Conservation (phyloP, 2,113 vertebrate genomes). For the Barbus barbus region DNA sequence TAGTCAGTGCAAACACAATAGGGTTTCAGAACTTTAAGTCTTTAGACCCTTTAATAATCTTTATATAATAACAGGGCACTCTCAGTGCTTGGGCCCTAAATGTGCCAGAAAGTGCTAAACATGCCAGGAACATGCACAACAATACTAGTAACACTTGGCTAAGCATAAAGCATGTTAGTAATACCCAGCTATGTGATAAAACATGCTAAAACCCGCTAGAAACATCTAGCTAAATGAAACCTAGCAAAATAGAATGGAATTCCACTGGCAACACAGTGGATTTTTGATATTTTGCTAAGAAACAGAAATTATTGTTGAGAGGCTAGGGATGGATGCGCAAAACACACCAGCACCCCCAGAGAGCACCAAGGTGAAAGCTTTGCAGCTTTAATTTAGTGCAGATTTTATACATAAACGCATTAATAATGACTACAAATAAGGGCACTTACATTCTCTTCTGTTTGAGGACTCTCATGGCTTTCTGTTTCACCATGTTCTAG, state of each 20-base stretch:
- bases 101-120: too few species aligned
- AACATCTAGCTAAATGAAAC: neutral
- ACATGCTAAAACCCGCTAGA: neutral
- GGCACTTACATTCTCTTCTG: slow-evolving; percentile 96
- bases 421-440: neutral
- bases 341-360: neutral
- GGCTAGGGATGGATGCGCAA: neutral
- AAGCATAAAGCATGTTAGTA: neutral
- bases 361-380: neutral
- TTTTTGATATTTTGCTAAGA: neutral
- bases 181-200: neutral
- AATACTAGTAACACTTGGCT: neutral
- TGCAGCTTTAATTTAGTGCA: neutral
- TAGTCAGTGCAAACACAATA: too few species aligned
- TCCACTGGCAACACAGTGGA: neutral
- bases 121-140: too few species aligned
- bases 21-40: too few species aligned
- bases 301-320: neutral
- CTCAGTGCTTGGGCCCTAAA: too few species aligned
- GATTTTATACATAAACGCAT: neutral
- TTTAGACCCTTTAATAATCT: too few species aligned
- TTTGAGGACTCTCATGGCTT: slow-evolving; percentile 93
- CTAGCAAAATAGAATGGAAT: neutral
- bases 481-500: slow-evolving; percentile 99
- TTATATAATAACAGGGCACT: too few species aligned